A percentile compares a stretch with the other conserved stretches of the same genome.
These are phyloP conservation scores for Steatornis caripensis DNA, from an alignment of 2,113 vertebrate genomes.

Conservation along the genomic window DNA sequence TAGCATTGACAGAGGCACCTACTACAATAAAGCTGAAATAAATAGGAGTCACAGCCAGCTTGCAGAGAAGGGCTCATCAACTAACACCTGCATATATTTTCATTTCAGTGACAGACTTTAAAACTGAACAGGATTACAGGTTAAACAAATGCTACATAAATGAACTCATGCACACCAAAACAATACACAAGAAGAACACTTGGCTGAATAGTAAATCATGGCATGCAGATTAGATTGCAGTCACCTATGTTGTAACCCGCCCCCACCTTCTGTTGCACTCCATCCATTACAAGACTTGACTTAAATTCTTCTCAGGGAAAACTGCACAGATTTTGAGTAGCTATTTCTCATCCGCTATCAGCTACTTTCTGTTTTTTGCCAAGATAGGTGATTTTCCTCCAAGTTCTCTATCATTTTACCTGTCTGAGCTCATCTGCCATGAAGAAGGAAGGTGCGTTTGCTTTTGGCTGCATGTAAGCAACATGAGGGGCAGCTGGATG, in stretches of 20 bases:
- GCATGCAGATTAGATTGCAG: background rate
- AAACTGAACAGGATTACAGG: background rate
- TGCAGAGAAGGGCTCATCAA: background rate
- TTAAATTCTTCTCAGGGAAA: background rate
- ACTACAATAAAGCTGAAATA: background rate
- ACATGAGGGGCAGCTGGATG: slow-evolving; percentile 96
- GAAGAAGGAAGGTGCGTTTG: slow-evolving; percentile 98
- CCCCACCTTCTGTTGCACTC: background rate
- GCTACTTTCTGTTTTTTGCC: background rate
- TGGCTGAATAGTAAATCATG: background rate
- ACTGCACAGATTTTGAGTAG: background rate
- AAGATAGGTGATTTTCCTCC: background rate
- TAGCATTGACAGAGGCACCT: background rate
- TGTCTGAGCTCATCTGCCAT: slow-evolving; percentile 98
- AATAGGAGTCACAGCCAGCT: background rate
- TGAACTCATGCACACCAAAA: background rate
- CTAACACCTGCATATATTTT: background rate
- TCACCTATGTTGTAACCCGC: background rate
- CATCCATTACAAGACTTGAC: background rate
- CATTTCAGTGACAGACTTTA: background rate
- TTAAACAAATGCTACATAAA: background rate
- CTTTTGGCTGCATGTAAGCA: slow-evolving; percentile 99
- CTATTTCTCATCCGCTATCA: background rate
- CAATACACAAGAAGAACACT: background rate
- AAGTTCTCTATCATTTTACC: slow-evolving; percentile 71